Percentiles rank a stretch among this genome's conserved stretches.
These are phyloP conservation scores for Diadumene lineata DNA, from an alignment of 92 coral and sea anemone genomes.

Conservation along the genomic window DNA sequence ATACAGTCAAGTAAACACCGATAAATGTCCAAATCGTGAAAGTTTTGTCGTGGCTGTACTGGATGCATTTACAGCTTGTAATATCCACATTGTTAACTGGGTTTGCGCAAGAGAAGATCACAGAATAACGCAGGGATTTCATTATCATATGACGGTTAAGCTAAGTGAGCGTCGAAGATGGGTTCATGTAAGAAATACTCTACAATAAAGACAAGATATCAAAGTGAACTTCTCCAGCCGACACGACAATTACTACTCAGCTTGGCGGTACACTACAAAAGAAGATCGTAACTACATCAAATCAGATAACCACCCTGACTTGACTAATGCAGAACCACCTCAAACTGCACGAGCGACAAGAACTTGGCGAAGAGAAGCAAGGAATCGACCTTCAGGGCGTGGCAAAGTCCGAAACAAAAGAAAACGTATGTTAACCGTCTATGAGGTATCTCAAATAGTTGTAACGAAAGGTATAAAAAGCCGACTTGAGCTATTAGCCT, in stretches of 20 bases:
- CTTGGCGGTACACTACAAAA: conserved; percentile 45
- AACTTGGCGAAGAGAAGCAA: not conserved
- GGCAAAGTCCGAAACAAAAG: not conserved
- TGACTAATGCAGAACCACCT: conserved; percentile 6
- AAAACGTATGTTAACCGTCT: conserved; percentile 14
- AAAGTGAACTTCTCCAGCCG: conserved; percentile 16
- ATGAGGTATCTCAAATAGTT: conserved; percentile 34
- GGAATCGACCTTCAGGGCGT: not conserved
- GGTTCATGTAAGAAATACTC: conserved; percentile 3
- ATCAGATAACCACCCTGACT: conserved; percentile 37
- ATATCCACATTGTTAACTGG: not conserved
- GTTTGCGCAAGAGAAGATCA: not conserved
- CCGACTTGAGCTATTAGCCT: conserved; percentile 20
- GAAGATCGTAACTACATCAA: conserved; percentile 29
- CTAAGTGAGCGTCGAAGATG: conserved; percentile 10
- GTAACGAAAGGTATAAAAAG: conserved; percentile 27
- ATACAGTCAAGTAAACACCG: not conserved
- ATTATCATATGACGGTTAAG: conserved; percentile 16
- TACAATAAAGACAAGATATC: not conserved
- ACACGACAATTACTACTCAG: conserved; percentile 31
- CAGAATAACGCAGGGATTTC: not conserved
- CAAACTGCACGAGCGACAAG: not conserved
- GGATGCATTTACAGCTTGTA: not conserved
- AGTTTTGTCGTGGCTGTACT: not conserved
- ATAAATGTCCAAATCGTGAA: not conserved